Base-by-base conservation (phyloP, 2,888 invertebrate genomes). In the Brachycybe producta region DNA sequence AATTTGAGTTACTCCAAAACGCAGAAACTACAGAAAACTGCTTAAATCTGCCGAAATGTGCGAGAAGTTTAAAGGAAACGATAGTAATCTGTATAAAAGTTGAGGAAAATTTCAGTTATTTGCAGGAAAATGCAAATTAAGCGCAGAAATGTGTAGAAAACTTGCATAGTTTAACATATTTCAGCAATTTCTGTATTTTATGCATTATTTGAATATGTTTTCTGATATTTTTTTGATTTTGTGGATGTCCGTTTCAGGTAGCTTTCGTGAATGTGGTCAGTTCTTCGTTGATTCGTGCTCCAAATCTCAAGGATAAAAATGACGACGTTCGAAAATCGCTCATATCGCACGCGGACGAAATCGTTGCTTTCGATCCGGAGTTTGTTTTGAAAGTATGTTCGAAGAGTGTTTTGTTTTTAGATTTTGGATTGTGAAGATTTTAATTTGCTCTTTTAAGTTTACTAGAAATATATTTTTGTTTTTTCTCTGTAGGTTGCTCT, bases 301-400 rank as follows among this genome's bases (percentile, higher is more conserved):
- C 34, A 11, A 42, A 42, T 49, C 7, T 49, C 4, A 49, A 49
- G 24, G 5, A 42, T 21, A 19, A 15, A 17, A n/a, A 28, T 17
- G 32, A 42, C 17, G 2, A 7, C 13, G 15, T 21, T 42, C 40
- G 49, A 28, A 11, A 23, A 27, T 2, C 2, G 30, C 40, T 49
- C 23, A 2, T 49, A 8, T 23, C 40, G 2, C 11, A 15, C 19
- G 39, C 39, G 2, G 2, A 15, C 8, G 7, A 51, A 23, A 59
- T 68, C 5, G 56, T 61, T 17, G 40, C 50, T 11, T 57, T 60
- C 55, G 69, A 70, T 56, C 64, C 68, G 19, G 69, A 70, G 57
- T 70, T 70, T 57, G 57, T 70, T 44, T 61, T 70, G 13, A 70
- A 70, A 65, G 68, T 68, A 57, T 30, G 17, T 21, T 13, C n/a